Conservation (phyloP, 2,888 invertebrate species). For the Boloria selene region DNA sequence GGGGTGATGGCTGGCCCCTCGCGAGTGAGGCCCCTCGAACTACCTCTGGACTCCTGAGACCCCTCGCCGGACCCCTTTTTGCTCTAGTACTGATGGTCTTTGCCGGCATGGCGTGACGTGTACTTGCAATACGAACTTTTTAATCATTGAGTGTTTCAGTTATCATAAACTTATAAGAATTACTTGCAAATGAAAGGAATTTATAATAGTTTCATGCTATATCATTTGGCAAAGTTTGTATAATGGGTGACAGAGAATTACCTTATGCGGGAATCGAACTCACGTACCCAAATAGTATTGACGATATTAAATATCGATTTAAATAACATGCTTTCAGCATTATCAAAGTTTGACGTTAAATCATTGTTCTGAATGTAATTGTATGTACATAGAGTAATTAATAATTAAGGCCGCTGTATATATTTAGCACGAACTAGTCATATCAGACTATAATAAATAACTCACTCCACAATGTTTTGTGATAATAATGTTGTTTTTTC, state of each 20-base stretch:
- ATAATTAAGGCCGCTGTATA: conserved; percentile 42
- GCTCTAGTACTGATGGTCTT: neutral
- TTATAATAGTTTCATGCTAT: no score
- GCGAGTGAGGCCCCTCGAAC: conserved; percentile 38
- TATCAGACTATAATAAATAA: conserved; percentile 39
- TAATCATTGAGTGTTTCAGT: neutral
- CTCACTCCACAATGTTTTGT: conserved; percentile 13
- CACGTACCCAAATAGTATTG: neutral
- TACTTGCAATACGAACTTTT: neutral
- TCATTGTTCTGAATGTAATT: conserved; percentile 1
- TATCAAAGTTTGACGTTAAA: neutral
- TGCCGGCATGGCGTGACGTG: conserved; percentile 7
- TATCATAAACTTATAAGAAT: no score
- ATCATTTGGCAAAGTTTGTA: no score
- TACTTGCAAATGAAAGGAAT: no score
- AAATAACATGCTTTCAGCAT: conserved; percentile 3
- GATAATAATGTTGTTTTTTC: neutral
- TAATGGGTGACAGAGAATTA: neutral
- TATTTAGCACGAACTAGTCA: conserved; percentile 47
- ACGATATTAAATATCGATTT: no score
- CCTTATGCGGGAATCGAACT: neutral
- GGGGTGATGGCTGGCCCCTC: conserved; percentile 70
- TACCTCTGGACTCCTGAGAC: conserved; percentile 13
- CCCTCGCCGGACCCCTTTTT: conserved; percentile 38
- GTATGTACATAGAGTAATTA: conserved; percentile 31